Percentiles rank a stretch among this genome's conserved stretches.
Evolutionary conservation across 1,140 invertebrate genomes (phyloP).

Genomic region (Drosophila fuyamai): DNA sequence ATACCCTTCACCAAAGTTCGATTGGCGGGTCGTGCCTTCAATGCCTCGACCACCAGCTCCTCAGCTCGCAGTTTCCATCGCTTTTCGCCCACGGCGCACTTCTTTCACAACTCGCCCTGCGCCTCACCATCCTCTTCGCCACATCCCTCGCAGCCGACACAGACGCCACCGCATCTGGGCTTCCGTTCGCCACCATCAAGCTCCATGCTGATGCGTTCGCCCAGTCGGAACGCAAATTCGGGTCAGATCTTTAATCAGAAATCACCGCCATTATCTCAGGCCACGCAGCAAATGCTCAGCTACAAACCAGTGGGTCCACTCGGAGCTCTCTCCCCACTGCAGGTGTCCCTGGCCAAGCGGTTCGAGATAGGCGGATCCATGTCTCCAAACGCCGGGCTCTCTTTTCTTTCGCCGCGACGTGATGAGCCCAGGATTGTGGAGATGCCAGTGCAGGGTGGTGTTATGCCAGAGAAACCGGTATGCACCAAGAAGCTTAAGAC

Average conservation of each 20-base stretch:
- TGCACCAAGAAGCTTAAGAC: conserved; percentile 80
- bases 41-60: conserved; percentile 42
- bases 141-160: conserved; percentile 63
- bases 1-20: conserved; percentile 88
- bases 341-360: conserved; percentile 77
- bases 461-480: conserved; percentile 71
- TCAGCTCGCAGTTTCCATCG: conserved; percentile 60
- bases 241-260: conserved; percentile 73
- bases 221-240: conserved; percentile 62
- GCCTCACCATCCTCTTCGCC: conserved; percentile 80
- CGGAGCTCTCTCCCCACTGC: conserved; percentile 73
- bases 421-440: conserved; percentile 79
- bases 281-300: conserved; percentile 80
- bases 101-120: conserved; percentile 80
- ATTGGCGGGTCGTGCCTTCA: conserved; percentile 62
- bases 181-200: conserved; percentile 85
- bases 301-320: conserved; percentile 76
- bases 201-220: conserved; percentile 74
- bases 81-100: conserved; percentile 66
- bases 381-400: conserved; percentile 71
- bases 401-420: conserved; percentile 74
- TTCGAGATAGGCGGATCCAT: conserved; percentile 79
- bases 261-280: conserved; percentile 78
- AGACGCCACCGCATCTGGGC: conserved; percentile 72
- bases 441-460: conserved; percentile 72